Conservation (phyloP, 2,888 invertebrate species). For the Tachystola acroxantha region DNA sequence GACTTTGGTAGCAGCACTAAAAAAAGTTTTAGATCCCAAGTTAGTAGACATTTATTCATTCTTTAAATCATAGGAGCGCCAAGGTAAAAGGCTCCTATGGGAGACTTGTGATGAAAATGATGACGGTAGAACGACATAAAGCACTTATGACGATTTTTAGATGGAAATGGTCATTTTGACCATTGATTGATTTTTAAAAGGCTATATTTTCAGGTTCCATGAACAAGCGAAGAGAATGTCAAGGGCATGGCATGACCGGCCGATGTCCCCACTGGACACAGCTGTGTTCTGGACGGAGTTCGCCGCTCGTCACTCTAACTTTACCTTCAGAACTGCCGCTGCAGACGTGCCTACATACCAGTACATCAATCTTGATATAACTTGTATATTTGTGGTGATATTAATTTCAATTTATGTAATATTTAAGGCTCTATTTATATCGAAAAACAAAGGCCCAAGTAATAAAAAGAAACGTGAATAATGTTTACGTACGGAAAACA, state of each 20-base stretch:
- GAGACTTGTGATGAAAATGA: too few relatives aligned
- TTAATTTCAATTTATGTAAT: background rate
- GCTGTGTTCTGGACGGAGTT: conserved; percentile 83
- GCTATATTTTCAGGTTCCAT: conserved; percentile 53
- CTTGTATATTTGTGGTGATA: background rate
- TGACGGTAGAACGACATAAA: too few relatives aligned
- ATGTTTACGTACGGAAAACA: too few relatives aligned
- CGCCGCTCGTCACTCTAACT: conserved; percentile 72
- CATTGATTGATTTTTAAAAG: too few relatives aligned
- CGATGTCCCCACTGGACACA: conserved; percentile 76
- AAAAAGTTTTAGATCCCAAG: conserved; percentile 72
- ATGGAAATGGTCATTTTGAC: too few relatives aligned
- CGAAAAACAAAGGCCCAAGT: background rate
- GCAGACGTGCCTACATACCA: conserved; percentile 76
- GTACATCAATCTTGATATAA: conserved; percentile 56
- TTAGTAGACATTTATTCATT: too few relatives aligned
- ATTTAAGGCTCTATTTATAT: background rate
- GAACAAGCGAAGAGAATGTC: conserved; percentile 66
- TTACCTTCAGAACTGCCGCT: conserved; percentile 65
- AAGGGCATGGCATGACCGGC: conserved; percentile 78
- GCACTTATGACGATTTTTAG: too few relatives aligned
- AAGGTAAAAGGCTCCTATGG: too few relatives aligned
- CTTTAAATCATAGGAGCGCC: too few relatives aligned
- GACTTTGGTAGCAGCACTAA: conserved; percentile 70
- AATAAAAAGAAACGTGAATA: too few relatives aligned